Evolutionary conservation across 2,113 vertebrate species (phyloP).

Genomic region (Bambusicola thoracicus): DNA sequence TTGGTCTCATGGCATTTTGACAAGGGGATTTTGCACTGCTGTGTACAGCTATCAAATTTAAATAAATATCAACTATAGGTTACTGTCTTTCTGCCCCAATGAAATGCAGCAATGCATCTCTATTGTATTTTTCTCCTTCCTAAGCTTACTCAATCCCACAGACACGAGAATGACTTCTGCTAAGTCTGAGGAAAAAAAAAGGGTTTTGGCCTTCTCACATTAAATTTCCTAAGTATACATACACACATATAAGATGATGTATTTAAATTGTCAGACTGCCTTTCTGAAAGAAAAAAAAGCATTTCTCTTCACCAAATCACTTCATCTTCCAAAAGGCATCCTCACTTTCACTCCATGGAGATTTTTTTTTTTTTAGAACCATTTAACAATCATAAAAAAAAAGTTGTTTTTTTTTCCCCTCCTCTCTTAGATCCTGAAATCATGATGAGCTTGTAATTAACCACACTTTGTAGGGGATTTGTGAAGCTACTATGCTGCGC

Average conservation of each 20-base stretch:
- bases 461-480: conserved; percentile 33
- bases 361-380: background rate
- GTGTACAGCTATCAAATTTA: background rate
- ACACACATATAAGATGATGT: background rate
- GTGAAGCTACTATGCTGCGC: conserved; percentile 17
- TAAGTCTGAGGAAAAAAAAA: background rate
- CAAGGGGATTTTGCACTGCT: background rate
- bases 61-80: background rate
- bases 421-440: background rate
- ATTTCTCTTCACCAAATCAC: background rate
- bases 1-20: background rate
- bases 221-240: background rate
- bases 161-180: background rate
- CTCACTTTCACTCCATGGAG: background rate
- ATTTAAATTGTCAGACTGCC: background rate
- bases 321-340: background rate
- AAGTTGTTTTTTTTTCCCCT: too few relatives aligned
- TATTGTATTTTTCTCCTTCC: background rate
- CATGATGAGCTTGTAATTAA: conserved; percentile 50
- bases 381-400: background rate
- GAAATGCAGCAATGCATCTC: background rate
- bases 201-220: background rate
- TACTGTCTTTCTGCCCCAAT: background rate
- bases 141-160: background rate
- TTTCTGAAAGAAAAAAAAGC: background rate